Conservation (phyloP, 1,140 invertebrate genomes). For the Drosophila carrolli region DNA sequence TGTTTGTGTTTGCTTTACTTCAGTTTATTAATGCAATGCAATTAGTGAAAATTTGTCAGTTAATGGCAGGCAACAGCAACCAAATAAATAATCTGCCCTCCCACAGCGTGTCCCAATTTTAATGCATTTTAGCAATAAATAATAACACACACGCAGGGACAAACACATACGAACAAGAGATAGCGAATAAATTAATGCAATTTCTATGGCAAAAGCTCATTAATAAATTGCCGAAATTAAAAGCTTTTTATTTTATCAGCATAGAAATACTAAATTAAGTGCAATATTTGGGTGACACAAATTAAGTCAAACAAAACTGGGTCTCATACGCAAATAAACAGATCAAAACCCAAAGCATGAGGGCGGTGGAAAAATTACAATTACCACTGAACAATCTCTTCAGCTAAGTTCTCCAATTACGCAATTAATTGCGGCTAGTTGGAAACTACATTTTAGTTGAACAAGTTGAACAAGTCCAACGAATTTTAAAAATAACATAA, state of each 20-base stretch:
- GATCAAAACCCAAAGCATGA: slow-evolving; percentile 3
- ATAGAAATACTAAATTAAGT: slow-evolving; percentile 37
- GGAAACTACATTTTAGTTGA: neutral
- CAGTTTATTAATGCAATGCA: slow-evolving; percentile 80
- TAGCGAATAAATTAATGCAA: slow-evolving; percentile 64
- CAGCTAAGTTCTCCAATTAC: slow-evolving; percentile 37
- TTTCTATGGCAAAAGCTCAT: slow-evolving; percentile 65
- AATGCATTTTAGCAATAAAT: slow-evolving; percentile 80
- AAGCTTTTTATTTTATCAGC: slow-evolving; percentile 52
- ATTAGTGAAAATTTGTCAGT: slow-evolving; percentile 81
- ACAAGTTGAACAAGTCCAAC: neutral
- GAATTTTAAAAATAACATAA: too few relatives aligned
- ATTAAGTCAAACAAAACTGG: slow-evolving; percentile 32
- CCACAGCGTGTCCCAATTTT: slow-evolving; percentile 45
- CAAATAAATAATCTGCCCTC: slow-evolving; percentile 69
- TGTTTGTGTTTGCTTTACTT: slow-evolving; percentile 40
- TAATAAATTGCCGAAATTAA: slow-evolving; percentile 77
- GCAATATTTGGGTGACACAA: slow-evolving; percentile 29
- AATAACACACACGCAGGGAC: slow-evolving; percentile 29
- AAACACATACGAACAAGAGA: slow-evolving; percentile 23
- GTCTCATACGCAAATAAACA: slow-evolving; percentile 44
- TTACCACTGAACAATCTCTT: slow-evolving; percentile 49
- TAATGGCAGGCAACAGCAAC: slow-evolving; percentile 69
- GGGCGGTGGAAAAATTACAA: slow-evolving; percentile 48
- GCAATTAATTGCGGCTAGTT: slow-evolving; percentile 12